Evolutionary conservation across 1,140 invertebrate genomes (phyloP).

Genomic region (Muscidifurax raptorellus): DNA sequence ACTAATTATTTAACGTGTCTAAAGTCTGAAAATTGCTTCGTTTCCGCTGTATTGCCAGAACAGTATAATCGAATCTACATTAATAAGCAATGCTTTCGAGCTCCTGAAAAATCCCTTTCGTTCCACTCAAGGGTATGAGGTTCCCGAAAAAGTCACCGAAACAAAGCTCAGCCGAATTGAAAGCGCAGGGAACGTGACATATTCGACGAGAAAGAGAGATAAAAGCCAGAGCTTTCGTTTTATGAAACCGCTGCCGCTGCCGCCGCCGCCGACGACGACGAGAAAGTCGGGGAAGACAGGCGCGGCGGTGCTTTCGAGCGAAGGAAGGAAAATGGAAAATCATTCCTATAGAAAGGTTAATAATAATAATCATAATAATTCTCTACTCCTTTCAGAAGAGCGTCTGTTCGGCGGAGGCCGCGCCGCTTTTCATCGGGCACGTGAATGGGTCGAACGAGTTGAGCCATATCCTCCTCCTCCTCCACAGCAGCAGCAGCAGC

Average conservation of each 20-base stretch:
- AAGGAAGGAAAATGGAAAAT: slow-evolving; percentile 65
- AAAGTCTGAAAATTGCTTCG: no score
- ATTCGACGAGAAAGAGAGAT: slow-evolving; percentile 1
- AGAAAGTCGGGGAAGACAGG: slow-evolving; percentile 50
- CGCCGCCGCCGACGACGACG: slow-evolving; percentile 45
- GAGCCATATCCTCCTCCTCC: slow-evolving; percentile 64
- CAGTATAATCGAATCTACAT: no score
- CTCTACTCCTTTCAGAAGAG: slow-evolving; percentile 69
- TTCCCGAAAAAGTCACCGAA: background rate
- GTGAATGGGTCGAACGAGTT: slow-evolving; percentile 72
- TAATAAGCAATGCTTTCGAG: no score
- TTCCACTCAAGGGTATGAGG: background rate
- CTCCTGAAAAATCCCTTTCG: background rate
- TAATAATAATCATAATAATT: slow-evolving; percentile 74
- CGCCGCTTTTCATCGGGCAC: slow-evolving; percentile 66
- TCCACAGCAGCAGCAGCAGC: background rate
- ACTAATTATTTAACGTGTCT: background rate
- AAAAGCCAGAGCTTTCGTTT: slow-evolving; percentile 55
- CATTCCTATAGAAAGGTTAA: slow-evolving; percentile 72
- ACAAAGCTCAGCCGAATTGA: slow-evolving; percentile 30
- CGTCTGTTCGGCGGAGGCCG: slow-evolving; percentile 62
- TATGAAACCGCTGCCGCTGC: slow-evolving; percentile 21
- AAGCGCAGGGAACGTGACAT: slow-evolving; percentile 26
- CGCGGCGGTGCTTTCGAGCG: slow-evolving; percentile 14
- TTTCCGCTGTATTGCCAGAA: no score